Evolutionary conservation across 2,888 invertebrate genomes (phyloP).

Genomic region (Diarsia rubi): DNA sequence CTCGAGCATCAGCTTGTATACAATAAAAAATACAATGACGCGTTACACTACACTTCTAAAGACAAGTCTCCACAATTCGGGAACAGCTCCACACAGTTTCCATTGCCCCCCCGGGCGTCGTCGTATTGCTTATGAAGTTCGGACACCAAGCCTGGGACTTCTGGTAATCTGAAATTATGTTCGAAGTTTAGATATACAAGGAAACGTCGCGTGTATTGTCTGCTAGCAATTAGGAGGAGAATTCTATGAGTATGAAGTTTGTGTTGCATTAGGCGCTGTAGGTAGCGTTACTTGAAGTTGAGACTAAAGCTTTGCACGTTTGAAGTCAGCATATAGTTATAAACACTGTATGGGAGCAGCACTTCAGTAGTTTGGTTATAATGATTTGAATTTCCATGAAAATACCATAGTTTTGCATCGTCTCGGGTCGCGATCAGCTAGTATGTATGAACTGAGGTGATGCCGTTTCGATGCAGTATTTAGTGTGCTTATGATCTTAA

Average conservation of each 20-base stretch:
- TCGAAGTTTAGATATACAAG: constrained; percentile 60
- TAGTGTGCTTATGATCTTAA: background rate
- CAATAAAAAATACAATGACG: constrained; percentile 21
- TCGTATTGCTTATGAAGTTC: constrained; percentile 87
- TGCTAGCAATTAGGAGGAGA: constrained; percentile 11
- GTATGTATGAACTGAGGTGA: background rate
- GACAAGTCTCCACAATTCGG: constrained; percentile 71
- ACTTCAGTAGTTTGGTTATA: background rate
- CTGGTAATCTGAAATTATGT: constrained; percentile 86
- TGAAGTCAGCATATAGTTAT: background rate
- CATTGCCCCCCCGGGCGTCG: constrained; percentile 78
- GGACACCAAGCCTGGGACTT: constrained; percentile 76
- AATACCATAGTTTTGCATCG: background rate
- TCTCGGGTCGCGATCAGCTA: background rate
- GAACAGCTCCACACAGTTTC: constrained; percentile 75
- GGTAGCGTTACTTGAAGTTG: constrained; percentile 4
- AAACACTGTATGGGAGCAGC: background rate
- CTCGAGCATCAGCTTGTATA: background rate
- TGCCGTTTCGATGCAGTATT: background rate
- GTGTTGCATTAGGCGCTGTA: constrained; percentile 13
- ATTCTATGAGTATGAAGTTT: constrained; percentile 29
- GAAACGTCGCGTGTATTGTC: constrained; percentile 47
- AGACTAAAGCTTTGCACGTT: background rate
- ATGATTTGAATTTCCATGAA: background rate
- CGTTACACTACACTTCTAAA: constrained; percentile 13